Percentiles rank a stretch among this genome's conserved stretches.
These are phyloP conservation scores for Drosophila novamexicana DNA, from an alignment of 1,140 invertebrate species.

Conservation along the genomic window DNA sequence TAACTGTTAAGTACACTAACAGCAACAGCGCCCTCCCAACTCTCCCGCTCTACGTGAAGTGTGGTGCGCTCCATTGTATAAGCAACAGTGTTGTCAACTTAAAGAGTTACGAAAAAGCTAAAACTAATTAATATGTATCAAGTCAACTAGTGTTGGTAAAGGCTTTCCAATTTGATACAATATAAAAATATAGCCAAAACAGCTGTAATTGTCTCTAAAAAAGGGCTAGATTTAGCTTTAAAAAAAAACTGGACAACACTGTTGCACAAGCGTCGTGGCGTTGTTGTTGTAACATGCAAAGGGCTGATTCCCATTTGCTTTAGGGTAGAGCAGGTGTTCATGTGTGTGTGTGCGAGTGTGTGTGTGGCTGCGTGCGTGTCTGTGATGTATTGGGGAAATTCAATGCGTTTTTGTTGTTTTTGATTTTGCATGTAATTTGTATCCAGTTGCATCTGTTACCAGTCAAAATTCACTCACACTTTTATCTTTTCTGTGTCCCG, in stretches of 20 bases:
- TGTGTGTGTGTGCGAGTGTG: conserved; percentile 14
- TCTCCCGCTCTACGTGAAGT: conserved; percentile 22
- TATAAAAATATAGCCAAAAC: neutral
- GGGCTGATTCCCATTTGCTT: conserved; percentile 63
- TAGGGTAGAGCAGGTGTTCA: conserved; percentile 46
- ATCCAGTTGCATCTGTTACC: conserved; percentile 47
- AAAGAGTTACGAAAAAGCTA: conserved; percentile 11
- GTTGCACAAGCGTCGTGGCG: conserved; percentile 65
- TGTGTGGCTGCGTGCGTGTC: conserved; percentile 7
- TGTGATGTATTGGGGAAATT: conserved; percentile 32
- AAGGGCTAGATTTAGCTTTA: conserved; percentile 10
- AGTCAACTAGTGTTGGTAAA: neutral
- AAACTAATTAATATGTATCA: neutral
- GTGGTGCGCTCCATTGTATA: conserved; percentile 40
- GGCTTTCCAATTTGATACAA: neutral
- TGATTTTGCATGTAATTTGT: conserved; percentile 52
- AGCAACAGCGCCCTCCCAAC: neutral
- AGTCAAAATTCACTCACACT: conserved; percentile 58
- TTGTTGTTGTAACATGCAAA: conserved; percentile 37
- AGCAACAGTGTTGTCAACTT: conserved; percentile 40
- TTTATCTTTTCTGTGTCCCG: conserved; percentile 9
- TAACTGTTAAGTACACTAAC: conserved; percentile 4
- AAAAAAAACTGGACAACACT: conserved; percentile 25
- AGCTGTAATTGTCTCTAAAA: neutral
- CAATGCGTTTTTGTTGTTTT: conserved; percentile 43